Base-by-base conservation (phyloP, 1,140 invertebrate genomes). In the Drosophila willistoni region DNA sequence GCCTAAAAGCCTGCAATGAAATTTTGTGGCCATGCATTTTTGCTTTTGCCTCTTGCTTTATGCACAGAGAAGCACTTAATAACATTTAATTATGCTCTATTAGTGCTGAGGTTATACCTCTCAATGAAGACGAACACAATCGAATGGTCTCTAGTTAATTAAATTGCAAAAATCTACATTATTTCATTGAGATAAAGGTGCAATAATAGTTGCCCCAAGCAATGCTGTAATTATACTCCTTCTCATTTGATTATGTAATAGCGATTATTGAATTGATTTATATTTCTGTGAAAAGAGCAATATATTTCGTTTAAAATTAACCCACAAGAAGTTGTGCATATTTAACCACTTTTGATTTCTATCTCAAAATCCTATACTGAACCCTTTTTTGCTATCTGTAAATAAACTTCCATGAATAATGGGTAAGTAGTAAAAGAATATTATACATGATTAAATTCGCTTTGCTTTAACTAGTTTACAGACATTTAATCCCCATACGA, bases 1-100 rank as follows among this genome's bases (percentile, higher is more conserved):
- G 57, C 59, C 51, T 63, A 64, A 64, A 77, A 64, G 77, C 19
- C 68, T 59, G 77, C 73, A 69, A 85, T 85, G 68, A 67, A 85
- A 85, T 85, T 81, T 71, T 29, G 77, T 51, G 81, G 81, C 68
- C 44, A 66, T 76, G 59, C 73, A 66, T 66, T 71, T 82, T 54
- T 74, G 61, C 61, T 29, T 17, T 25, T 51, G 19, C 36, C 17
- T 51, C 17, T 62, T 41, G 60, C 59, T 42, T 42, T 22, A 62
- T 51, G 44, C 39, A 42, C 36, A 17, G 25, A 44, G 36, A 29
- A 77, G 71, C 56, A 73, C 75, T 75, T 68, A 67, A 66, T 61
- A 71, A 64, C 14, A 60, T 66, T 33, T 72, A 69, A 74, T 78
- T 71, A 78, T 64, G 62, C n/a, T 66, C 34, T 17, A 59, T 25